Percentiles rank a stretch among this genome's conserved stretches.
Conservation (phyloP, 2,888 invertebrate genomes). For the Pemphredon lugubris region DNA sequence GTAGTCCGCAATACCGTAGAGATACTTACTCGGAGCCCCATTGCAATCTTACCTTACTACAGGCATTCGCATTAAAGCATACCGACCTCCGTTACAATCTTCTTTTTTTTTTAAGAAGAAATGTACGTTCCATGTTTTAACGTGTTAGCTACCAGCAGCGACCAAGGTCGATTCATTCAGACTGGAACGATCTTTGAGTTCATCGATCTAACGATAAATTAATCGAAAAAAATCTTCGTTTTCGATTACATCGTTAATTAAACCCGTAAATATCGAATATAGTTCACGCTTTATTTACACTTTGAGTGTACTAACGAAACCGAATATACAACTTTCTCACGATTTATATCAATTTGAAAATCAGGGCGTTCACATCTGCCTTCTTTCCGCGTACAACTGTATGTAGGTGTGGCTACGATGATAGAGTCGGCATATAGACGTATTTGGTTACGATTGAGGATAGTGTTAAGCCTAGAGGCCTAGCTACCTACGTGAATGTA, state of each 20-base stretch:
- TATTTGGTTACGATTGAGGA: slow-evolving; percentile 76
- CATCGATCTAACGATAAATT: not conserved
- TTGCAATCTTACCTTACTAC: slow-evolving; percentile 3
- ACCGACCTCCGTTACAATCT: slow-evolving; percentile 16
- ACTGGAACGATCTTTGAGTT: not conserved
- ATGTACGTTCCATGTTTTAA: not conserved
- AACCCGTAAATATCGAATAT: not conserved
- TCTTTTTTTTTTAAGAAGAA: not conserved
- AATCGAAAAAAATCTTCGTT: not conserved
- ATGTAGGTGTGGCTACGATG: slow-evolving; percentile 63
- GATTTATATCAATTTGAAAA: no score
- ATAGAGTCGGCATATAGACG: slow-evolving; percentile 64
- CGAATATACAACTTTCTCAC: no score
- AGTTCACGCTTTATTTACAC: no score
- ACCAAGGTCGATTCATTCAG: slow-evolving; percentile 13
- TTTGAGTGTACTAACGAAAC: no score
- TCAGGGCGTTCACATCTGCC: no score
- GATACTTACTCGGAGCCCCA: not conserved
- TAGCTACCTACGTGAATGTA: slow-evolving; percentile 61
- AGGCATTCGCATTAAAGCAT: not conserved
- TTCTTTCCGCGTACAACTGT: no score
- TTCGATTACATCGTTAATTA: not conserved
- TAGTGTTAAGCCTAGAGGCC: no score
- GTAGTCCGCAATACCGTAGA: slow-evolving; percentile 19
- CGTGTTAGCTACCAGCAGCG: not conserved